A percentile compares a stretch with the other conserved stretches of the same genome.
Conservation (phyloP, 2,113 vertebrate genomes). For the Mormyrus iriodes region DNA sequence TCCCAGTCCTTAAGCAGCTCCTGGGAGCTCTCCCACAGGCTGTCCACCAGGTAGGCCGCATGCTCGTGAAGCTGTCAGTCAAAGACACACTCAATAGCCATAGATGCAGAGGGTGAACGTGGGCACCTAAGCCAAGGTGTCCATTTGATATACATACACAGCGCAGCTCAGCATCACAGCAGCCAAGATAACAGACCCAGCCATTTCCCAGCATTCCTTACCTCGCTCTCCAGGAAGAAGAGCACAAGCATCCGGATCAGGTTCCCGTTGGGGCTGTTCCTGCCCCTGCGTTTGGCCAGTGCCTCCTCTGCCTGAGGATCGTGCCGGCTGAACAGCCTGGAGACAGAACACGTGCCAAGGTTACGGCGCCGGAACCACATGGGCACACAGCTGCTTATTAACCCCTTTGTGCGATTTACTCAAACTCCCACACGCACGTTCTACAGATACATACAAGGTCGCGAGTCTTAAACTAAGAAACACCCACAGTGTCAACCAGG, state of each 20-base stretch:
- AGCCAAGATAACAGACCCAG: not conserved
- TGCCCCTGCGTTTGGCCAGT: conserved; percentile 88
- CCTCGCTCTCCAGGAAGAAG: conserved; percentile 99
- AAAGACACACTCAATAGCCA: conserved; percentile 2
- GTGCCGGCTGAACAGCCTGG: conserved; percentile 87
- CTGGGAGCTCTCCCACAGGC: conserved; percentile 97
- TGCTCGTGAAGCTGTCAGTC: conserved; percentile 85
- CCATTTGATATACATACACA: not conserved
- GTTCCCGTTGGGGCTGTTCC: conserved; percentile 96
- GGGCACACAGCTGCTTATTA: not conserved
- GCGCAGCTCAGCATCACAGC: not conserved
- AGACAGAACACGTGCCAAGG: conserved; percentile 27
- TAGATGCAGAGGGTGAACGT: not conserved
- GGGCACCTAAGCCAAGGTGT: not conserved
- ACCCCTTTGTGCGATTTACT: not conserved
- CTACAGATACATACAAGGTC: not conserved
- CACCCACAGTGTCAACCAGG: no score
- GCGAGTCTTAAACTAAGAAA: not conserved
- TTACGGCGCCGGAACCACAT: not conserved
- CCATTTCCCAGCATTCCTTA: conserved; percentile 41
- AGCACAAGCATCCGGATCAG: conserved; percentile 98
- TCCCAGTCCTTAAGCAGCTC: conserved; percentile 98
- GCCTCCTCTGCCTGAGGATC: conserved; percentile 97
- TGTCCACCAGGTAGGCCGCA: conserved; percentile 95
- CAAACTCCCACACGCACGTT: not conserved